phyloP scores from a whole-genome alignment of 2,797 vertebrate species.

The Bothrops alternatus region DNA sequence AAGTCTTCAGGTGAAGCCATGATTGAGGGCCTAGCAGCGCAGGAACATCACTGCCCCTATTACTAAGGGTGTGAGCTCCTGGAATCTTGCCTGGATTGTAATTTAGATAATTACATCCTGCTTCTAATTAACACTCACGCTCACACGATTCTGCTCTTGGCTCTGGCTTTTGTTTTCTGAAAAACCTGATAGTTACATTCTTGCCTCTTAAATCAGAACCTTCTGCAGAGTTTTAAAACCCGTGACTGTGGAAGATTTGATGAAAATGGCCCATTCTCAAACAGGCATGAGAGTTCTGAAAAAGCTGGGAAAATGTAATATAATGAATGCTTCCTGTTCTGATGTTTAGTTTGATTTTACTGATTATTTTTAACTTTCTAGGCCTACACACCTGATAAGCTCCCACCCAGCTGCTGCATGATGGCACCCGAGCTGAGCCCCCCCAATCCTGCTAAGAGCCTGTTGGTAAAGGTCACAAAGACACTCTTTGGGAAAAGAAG shows the following conservation, averaged over 20 bases:
- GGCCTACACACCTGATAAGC: constrained; percentile 92
- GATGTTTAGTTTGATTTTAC: not conserved
- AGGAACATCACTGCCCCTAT: not conserved
- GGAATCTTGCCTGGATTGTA: constrained; percentile 8
- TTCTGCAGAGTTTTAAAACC: not conserved
- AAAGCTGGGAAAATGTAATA: not conserved
- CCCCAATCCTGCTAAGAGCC: constrained; percentile 89
- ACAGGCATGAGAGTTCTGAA: not conserved
- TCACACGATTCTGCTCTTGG: not conserved
- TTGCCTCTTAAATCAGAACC: not conserved
- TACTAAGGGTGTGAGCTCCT: constrained; percentile 14
- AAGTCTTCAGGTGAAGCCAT: not conserved
- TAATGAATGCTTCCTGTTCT: not conserved
- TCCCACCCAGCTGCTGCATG: constrained; percentile 90
- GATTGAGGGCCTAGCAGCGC: not conserved
- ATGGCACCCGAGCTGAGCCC: constrained; percentile 91
- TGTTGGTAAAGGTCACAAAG: constrained; percentile 96
- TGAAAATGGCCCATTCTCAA: not conserved
- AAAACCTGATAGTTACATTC: not conserved
- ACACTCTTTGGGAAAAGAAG: constrained; percentile 93
- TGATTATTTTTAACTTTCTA: constrained; percentile 51
- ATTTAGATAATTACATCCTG: constrained; percentile 38
- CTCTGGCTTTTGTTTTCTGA: not conserved
- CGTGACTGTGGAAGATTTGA: too few relatives aligned
- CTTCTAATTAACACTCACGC: constrained; percentile 8